Evolutionary conservation across 2,113 vertebrate genomes (phyloP).

Genomic region (Dicrurus megarhynchus): DNA sequence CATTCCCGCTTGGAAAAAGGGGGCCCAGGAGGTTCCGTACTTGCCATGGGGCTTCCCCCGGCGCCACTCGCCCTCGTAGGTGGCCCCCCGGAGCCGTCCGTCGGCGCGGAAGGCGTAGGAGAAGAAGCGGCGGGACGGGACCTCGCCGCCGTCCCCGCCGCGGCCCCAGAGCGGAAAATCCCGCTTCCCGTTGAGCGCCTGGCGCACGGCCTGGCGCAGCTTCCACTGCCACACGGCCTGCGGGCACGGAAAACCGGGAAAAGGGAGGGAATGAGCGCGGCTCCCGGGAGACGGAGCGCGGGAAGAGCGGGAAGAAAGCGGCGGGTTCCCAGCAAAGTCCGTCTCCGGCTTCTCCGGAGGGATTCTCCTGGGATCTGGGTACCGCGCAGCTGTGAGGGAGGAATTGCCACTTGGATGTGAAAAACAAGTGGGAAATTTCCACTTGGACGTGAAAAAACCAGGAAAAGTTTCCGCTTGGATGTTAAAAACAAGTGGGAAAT

Average conservation of each 20-base stretch:
- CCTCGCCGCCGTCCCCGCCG: neutral
- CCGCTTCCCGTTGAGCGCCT: slow-evolving; percentile 60
- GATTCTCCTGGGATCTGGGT: no score
- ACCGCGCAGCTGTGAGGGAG: no score
- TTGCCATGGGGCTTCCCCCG: slow-evolving; percentile 72
- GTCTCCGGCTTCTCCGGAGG: no score
- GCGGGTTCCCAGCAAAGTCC: no score
- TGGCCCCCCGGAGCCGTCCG: slow-evolving; percentile 57
- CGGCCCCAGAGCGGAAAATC: slow-evolving; percentile 69
- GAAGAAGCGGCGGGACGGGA: neutral
- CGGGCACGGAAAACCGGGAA: neutral
- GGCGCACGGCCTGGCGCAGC: slow-evolving; percentile 68
- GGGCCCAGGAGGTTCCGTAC: neutral
- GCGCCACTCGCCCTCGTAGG: slow-evolving; percentile 75
- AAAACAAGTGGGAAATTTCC: neutral
- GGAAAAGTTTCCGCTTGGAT: no score
- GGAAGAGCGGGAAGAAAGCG: no score
- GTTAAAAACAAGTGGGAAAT: no score
- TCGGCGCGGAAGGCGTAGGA: slow-evolving; percentile 42
- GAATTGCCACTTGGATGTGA: neutral
- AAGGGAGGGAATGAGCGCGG: no score
- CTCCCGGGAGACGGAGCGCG: no score
- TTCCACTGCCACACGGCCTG: slow-evolving; percentile 76
- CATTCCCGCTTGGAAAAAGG: rapidly evolving
- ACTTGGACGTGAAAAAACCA: neutral